Percentiles rank a stretch among this genome's conserved stretches.
These are phyloP conservation scores for Misgurnus anguillicaudatus DNA, from an alignment of 2,113 vertebrate species.

Conservation along the genomic window DNA sequence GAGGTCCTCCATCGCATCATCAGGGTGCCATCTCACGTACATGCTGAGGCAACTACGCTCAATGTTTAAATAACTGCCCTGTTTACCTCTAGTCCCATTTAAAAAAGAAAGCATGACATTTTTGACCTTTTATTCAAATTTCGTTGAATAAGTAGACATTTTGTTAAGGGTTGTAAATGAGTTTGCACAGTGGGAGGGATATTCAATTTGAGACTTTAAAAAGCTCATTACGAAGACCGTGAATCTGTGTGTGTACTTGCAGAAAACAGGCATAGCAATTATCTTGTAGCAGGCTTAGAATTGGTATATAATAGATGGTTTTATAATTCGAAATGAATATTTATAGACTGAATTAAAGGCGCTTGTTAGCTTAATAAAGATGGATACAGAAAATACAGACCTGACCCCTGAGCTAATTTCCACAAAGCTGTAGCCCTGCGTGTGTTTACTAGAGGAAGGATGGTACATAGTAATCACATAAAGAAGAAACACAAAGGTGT, in stretches of 20 bases:
- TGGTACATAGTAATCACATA: not conserved
- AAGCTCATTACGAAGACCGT: constrained; percentile 5
- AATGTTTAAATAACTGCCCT: not conserved
- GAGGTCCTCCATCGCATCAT: not conserved
- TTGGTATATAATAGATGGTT: constrained; percentile 54
- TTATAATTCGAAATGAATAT: constrained; percentile 66
- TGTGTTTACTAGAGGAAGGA: not conserved
- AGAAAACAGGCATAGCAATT: constrained; percentile 51
- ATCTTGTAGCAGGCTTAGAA: constrained; percentile 50
- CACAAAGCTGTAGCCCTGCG: not conserved
- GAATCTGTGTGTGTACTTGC: not conserved
- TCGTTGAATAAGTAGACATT: constrained; percentile 8
- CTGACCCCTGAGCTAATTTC: constrained; percentile 48
- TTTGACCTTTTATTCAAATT: constrained; percentile 12
- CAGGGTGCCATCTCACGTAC: not conserved
- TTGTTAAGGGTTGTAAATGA: constrained; percentile 31
- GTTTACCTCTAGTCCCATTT: not conserved
- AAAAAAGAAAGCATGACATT: constrained; percentile 4
- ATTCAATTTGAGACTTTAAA: constrained; percentile 21
- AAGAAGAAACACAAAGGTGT: not conserved
- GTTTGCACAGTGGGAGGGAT: constrained; percentile 4
- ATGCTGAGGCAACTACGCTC: not conserved
- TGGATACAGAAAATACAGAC: constrained; percentile 56
- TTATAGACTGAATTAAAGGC: constrained; percentile 50
- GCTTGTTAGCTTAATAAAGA: constrained; percentile 53